A percentile compares a stretch with the other conserved stretches of the same genome.
phyloP scores from a whole-genome alignment of 2,113 vertebrate species.

The Anolis carolinensis region DNA sequence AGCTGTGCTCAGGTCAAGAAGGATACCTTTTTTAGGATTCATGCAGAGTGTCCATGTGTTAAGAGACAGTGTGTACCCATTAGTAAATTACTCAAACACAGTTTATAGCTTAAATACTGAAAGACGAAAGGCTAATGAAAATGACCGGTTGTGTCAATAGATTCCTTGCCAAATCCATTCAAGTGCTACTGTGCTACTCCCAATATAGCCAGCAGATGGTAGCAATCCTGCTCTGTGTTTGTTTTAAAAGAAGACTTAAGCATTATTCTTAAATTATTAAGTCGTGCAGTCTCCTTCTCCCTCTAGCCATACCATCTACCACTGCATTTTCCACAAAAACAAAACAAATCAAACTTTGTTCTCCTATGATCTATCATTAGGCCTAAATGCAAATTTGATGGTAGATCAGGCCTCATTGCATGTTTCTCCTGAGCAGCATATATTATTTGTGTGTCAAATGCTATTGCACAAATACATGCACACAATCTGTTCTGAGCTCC shows the following conservation, averaged over 20 bases:
- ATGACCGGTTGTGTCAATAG: not conserved
- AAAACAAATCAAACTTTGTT: not conserved
- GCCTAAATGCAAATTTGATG: not conserved
- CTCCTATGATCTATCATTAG: not conserved
- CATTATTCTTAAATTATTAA: not conserved
- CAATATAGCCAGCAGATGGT: conserved; percentile 16
- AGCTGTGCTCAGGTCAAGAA: not conserved
- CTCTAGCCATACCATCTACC: too few relatives aligned
- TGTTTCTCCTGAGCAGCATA: not conserved
- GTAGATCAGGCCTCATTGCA: not conserved
- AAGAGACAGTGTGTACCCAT: conserved; percentile 1
- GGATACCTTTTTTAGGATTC: conserved; percentile 3
- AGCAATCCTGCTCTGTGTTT: not conserved
- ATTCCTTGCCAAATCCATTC: not conserved
- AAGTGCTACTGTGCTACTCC: not conserved
- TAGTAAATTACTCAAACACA: conserved; percentile 3
- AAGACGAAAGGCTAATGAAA: conserved; percentile 3
- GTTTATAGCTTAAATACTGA: not conserved
- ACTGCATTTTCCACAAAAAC: too few relatives aligned
- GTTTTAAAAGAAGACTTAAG: not conserved
- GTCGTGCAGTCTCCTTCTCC: too few relatives aligned
- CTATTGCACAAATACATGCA: too few relatives aligned
- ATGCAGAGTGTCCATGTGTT: not conserved
- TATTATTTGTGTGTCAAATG: too few relatives aligned
- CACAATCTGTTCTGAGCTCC: too few relatives aligned